These are phyloP conservation scores for Phylloscopus trochilus DNA, from an alignment of 2,113 vertebrate species.

Conservation along the genomic window DNA sequence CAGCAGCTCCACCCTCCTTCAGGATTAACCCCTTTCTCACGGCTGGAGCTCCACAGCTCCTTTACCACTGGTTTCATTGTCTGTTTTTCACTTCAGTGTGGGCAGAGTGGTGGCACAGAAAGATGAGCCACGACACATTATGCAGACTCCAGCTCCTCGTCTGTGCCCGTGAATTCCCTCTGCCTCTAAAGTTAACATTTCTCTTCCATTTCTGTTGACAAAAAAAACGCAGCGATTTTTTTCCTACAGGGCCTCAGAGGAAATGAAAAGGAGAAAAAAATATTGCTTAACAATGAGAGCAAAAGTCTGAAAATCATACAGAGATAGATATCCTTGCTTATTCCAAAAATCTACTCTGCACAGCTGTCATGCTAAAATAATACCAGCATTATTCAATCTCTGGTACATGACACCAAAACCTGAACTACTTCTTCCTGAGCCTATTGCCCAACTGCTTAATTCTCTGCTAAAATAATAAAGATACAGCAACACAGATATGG, in stretches of 20 bases:
- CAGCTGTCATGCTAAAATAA: not conserved
- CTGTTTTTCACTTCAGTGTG: not conserved
- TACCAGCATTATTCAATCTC: not conserved
- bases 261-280: slow-evolving; percentile 33
- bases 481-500: not conserved
- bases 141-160: not conserved
- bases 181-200: not conserved
- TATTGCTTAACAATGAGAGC: not conserved
- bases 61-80: not conserved
- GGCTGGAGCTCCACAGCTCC: not conserved
- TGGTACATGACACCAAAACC: not conserved
- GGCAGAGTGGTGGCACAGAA: not conserved
- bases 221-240: not conserved
- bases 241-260: not conserved
- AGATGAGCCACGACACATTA: not conserved
- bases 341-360: not conserved
- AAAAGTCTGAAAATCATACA: not conserved
- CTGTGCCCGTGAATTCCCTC: not conserved
- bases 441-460: not conserved
- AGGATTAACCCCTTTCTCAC: not conserved
- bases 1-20: not conserved
- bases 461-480: not conserved
- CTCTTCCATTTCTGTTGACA: slow-evolving; percentile 23
- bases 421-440: not conserved
- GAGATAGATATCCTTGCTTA: slow-evolving; percentile 19